These are phyloP conservation scores for Phataginus tetradactyla DNA, from an alignment of 2,797 vertebrate species.

Conservation along the genomic window DNA sequence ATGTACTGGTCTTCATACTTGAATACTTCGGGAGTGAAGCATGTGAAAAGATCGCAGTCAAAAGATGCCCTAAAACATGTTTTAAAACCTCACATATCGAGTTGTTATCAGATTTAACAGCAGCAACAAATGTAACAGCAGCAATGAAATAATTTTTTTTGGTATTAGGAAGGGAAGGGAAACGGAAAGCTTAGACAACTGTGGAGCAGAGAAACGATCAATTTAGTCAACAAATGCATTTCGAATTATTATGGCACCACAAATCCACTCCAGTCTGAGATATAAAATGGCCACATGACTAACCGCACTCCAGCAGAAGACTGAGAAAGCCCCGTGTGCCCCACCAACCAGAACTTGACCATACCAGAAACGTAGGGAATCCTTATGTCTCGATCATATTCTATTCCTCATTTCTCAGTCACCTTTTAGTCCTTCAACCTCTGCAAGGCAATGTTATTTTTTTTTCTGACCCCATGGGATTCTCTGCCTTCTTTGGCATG, in stretches of 20 bases:
- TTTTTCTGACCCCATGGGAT: neutral
- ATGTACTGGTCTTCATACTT: neutral
- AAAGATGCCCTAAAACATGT: neutral
- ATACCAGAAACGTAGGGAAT: neutral
- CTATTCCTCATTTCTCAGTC: neutral
- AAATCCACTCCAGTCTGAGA: neutral
- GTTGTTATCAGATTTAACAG: neutral
- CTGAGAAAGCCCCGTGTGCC: rapidly evolving
- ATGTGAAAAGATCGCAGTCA: neutral
- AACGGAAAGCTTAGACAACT: neutral
- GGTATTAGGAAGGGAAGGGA: neutral
- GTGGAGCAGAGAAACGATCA: neutral
- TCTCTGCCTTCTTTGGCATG: constrained; percentile 42
- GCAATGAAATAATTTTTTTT: neutral
- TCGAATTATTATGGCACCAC: neutral
- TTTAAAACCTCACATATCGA: neutral
- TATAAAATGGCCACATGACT: neutral
- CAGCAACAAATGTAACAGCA: neutral
- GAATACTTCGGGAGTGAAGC: neutral
- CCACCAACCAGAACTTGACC: neutral
- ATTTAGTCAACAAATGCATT: neutral
- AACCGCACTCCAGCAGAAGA: too few species aligned
- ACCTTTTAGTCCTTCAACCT: neutral
- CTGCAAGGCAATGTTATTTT: neutral
- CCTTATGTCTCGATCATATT: neutral